These are phyloP conservation scores for Otolemur garnettii DNA, from an alignment of 2,113 vertebrate genomes.

Conservation along the genomic window DNA sequence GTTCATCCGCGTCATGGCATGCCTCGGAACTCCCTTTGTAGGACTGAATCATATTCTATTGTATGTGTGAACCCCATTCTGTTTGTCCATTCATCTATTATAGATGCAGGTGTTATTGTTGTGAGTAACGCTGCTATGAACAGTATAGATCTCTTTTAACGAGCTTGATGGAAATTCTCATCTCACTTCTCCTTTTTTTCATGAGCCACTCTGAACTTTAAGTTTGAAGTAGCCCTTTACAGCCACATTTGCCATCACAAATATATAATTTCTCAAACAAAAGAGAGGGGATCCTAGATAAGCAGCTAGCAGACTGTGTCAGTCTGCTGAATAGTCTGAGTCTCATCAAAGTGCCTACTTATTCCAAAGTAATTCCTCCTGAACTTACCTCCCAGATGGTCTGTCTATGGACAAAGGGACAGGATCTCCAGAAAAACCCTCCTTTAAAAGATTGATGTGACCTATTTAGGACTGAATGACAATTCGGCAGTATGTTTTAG, in stretches of 20 bases:
- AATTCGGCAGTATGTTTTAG: background rate
- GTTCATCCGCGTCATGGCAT: background rate
- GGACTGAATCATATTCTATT: background rate
- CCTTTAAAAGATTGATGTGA: background rate
- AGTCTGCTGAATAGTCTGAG: background rate
- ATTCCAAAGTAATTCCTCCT: background rate
- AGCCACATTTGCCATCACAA: background rate
- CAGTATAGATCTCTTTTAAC: background rate
- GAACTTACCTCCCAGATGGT: background rate
- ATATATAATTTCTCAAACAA: constrained; percentile 13
- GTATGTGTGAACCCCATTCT: background rate
- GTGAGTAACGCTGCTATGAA: background rate
- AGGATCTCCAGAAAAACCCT: background rate
- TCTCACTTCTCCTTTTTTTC: background rate
- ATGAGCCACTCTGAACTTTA: background rate
- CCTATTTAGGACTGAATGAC: background rate
- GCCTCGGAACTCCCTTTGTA: background rate
- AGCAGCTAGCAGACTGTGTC: background rate
- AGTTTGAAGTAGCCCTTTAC: background rate
- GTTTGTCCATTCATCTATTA: background rate
- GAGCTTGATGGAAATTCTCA: background rate
- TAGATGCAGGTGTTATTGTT: background rate
- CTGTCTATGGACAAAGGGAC: background rate
- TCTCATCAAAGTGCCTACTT: background rate
- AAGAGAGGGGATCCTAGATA: background rate